Conservation (phyloP, 1,140 invertebrate genomes). For the Diprion similis region DNA sequence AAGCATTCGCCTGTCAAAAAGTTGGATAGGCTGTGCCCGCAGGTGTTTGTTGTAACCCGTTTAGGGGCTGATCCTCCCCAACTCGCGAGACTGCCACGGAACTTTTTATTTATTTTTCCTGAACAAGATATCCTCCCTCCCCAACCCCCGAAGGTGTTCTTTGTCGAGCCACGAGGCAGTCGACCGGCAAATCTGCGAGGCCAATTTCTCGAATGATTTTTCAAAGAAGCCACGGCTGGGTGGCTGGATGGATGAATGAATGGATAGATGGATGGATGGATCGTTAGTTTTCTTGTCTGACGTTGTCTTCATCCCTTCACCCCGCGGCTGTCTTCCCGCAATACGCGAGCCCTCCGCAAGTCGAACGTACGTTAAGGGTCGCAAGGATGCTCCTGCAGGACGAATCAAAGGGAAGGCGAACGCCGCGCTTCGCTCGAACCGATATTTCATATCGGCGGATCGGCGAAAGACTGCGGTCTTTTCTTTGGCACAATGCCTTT, state of each 20-base stretch:
- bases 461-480: not conserved
- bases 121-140: not conserved
- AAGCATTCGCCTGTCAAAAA: not conserved
- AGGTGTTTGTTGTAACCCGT: conserved; percentile 1
- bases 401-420: not conserved
- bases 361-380: not conserved
- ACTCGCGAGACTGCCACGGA: not conserved
- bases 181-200: not conserved
- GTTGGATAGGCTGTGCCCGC: not conserved
- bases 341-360: not conserved
- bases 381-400: not conserved
- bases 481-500: not conserved
- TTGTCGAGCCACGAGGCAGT: not conserved
- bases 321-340: conserved; percentile 6
- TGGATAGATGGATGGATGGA: not conserved
- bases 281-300: not conserved
- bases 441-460: conserved; percentile 4
- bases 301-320: not conserved
- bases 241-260: not conserved
- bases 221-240: not conserved
- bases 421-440: not conserved
- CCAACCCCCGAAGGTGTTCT: not conserved
- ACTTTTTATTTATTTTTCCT: conserved; percentile 1
- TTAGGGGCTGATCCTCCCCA: not conserved
- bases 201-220: conserved; percentile 7